Evolutionary conservation across 1,140 invertebrate species (phyloP), one percentile per base, ranked within the genome.

Genomic region (Pissodes strobi): DNA sequence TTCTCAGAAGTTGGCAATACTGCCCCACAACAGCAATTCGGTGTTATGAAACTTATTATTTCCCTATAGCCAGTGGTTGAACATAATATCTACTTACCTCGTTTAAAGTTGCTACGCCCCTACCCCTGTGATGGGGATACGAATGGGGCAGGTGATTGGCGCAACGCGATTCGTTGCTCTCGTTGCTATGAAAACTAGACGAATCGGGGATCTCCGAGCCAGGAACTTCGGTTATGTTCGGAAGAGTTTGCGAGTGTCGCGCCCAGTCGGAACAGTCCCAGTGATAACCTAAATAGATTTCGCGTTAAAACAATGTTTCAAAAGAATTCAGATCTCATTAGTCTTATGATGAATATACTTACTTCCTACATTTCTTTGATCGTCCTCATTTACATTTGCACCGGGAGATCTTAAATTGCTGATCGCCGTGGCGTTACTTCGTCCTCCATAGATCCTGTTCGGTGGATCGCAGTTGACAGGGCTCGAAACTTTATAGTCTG

Each of bases 201-300:
- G 92, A 94, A 80, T 96, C 93, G 25, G 89, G 90, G 55, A 94
- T 88, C 83, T 95, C 93, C 72, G 90, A 91, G 72, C 91, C 91
- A 63, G 93, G 91, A 68, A 95, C 90, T 81, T 94, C 92, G 57
- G 93, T 93, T 78, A 95, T 95, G 79, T 95, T 94, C 49, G 93
- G 91, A 70, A 95, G 81, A 62, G 91, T 90, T 80, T 92, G 89
- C 78, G 86, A 88, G 71, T 86, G 86, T 58, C 90, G 85, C 67
- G 92, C 90, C 93, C 93, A 96, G 83, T 97, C 94, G 68, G 93
- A 95, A 78, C 92, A 95, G 82, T 97, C 94, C 94, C 94, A 97
- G 82, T 95, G 93, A 82, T 97, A 97, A 77, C 90, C 90, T 87
- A 78, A n/a, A n/a, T n/a, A n/a, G n/a, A n/a, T n/a, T n/a, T n/a